A percentile compares a stretch with the other conserved stretches of the same genome.
Conservation (phyloP, 2,113 vertebrate species). For the Otolemur garnettii region DNA sequence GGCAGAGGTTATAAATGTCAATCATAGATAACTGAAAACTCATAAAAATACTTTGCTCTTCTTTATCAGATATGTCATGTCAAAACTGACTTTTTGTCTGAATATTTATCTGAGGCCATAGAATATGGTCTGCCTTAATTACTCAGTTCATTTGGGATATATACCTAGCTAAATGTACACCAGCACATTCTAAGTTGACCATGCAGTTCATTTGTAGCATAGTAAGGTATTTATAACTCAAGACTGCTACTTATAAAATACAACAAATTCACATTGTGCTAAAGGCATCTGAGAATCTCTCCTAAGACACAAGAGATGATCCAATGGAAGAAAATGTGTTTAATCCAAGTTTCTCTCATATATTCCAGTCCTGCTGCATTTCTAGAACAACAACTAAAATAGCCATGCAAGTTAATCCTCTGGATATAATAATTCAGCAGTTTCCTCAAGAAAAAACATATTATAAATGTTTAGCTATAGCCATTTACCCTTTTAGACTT, state of each 20-base stretch:
- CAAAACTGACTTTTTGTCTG: slow-evolving; percentile 29
- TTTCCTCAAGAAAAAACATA: slow-evolving; percentile 10
- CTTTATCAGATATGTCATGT: slow-evolving; percentile 23
- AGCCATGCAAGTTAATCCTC: slow-evolving; percentile 12
- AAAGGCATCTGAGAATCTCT: neutral
- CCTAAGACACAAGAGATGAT: slow-evolving; percentile 2
- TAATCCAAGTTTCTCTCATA: slow-evolving; percentile 44
- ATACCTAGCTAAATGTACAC: neutral
- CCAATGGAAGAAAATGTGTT: neutral
- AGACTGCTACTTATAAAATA: neutral
- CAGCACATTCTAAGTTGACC: neutral
- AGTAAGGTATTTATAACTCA: slow-evolving; percentile 12
- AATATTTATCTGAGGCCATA: neutral
- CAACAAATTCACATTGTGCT: neutral
- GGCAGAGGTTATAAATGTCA: slow-evolving; percentile 24
- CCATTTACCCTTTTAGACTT: neutral
- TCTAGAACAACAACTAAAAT: slow-evolving; percentile 30
- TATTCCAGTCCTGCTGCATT: slow-evolving; percentile 13
- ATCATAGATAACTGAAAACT: slow-evolving; percentile 24
- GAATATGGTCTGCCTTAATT: neutral
- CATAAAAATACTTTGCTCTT: neutral
- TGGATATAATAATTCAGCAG: neutral
- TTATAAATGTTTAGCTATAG: neutral
- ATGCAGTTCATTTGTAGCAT: neutral
- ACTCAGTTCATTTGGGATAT: neutral